Conservation (phyloP, 2,113 vertebrate species). For the Polyodon spathula region DNA sequence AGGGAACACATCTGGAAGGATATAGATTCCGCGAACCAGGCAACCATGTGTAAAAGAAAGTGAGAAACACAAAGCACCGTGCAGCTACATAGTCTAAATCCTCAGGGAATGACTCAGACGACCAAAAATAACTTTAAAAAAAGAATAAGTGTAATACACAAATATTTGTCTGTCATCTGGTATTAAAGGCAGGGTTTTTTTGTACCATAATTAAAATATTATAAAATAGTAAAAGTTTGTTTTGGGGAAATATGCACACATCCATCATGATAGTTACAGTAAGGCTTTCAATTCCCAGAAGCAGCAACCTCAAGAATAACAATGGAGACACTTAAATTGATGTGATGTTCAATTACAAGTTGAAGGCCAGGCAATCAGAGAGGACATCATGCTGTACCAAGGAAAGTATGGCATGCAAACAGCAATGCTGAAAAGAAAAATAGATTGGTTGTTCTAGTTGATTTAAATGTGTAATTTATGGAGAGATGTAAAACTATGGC, state of each 20-base stretch:
- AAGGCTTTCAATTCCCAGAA: background rate
- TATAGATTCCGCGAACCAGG: constrained; percentile 47
- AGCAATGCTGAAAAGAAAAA: background rate
- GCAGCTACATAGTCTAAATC: background rate
- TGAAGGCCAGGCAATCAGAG: background rate
- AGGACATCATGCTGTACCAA: background rate
- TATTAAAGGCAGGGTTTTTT: too few relatives aligned
- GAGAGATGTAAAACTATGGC: too few relatives aligned
- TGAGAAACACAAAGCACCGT: constrained; percentile 22
- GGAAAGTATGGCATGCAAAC: background rate
- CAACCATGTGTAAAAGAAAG: constrained; percentile 48
- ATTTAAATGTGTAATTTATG: too few relatives aligned
- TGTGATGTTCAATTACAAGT: background rate
- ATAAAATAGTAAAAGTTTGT: too few relatives aligned
- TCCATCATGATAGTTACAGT: background rate
- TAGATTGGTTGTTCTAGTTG: too few relatives aligned
- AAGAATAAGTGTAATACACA: background rate
- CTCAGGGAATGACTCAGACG: background rate
- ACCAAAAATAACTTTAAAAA: background rate
- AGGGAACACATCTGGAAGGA: constrained; percentile 53
- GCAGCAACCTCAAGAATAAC: background rate
- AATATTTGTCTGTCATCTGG: too few relatives aligned
- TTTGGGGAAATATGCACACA: too few relatives aligned
- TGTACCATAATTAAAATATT: too few relatives aligned
- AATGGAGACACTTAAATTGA: too few relatives aligned